A percentile compares a stretch with the other conserved stretches of the same genome.
phyloP scores from a whole-genome alignment of 2,797 vertebrate species.

The Myripristis murdjan region DNA sequence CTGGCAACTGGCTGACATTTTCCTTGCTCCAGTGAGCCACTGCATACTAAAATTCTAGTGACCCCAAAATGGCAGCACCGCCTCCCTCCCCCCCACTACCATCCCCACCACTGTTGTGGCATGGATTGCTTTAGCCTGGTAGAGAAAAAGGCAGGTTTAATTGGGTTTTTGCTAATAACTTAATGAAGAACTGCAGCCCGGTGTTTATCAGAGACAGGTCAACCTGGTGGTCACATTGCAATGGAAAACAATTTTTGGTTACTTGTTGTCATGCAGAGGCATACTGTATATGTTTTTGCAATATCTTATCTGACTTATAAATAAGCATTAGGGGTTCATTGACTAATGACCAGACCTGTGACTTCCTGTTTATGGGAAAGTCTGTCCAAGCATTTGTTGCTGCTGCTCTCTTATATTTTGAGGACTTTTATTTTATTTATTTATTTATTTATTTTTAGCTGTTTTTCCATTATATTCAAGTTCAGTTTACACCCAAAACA shows the following conservation, averaged over 20 bases:
- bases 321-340: no score
- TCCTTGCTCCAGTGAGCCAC: conserved; percentile 39
- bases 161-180: conserved; percentile 54
- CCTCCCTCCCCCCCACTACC: no score
- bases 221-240: neutral
- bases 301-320: no score
- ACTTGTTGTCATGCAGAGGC: conserved; percentile 4
- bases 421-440: no score
- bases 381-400: no score
- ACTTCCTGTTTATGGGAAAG: no score
- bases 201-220: conserved; percentile 8
- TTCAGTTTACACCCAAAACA: no score
- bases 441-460: no score
- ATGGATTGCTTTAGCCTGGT: conserved; percentile 16
- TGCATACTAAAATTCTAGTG: conserved; percentile 45
- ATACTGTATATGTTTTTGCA: conserved; percentile 3
- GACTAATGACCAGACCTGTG: no score
- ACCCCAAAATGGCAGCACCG: conserved; percentile 66
- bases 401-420: no score
- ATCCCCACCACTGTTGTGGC: conserved; percentile 33
- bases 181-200: conserved; percentile 48
- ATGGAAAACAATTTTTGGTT: conserved; percentile 14
- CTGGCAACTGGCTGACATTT: conserved; percentile 72
- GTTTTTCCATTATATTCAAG: no score
- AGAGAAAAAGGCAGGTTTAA: conserved; percentile 49